phyloP scores from a whole-genome alignment of 2,113 vertebrate species.

The Pterocles orientalis region DNA sequence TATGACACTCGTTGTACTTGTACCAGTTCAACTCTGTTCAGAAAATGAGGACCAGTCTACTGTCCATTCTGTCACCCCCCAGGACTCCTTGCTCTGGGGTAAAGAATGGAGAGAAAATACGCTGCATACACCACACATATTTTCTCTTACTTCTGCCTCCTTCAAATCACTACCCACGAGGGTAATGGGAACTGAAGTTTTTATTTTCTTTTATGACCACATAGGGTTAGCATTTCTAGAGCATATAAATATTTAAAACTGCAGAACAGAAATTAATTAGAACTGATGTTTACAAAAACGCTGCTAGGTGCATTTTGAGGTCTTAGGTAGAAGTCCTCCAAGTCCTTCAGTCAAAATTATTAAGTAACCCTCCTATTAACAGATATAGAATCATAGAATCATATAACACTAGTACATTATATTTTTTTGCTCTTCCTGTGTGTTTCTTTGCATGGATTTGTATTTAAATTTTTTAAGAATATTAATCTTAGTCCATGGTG shows the following conservation, averaged over 20 bases:
- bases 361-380: not conserved
- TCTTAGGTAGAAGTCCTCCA: not conserved
- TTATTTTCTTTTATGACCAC: not conserved
- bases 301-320: not conserved
- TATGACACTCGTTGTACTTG: not conserved
- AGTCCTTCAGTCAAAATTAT: not conserved
- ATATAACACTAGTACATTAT: not conserved
- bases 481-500: not conserved
- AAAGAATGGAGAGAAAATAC: not conserved
- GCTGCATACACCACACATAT: accelerated
- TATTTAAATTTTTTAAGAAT: not conserved
- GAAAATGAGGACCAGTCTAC: not conserved
- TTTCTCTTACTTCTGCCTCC: not conserved
- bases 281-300: not conserved
- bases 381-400: not conserved
- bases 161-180: not conserved
- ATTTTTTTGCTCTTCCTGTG: not conserved
- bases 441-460: not conserved
- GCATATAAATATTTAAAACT: not conserved
- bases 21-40: not conserved
- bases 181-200: not conserved
- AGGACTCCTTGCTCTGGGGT: not conserved
- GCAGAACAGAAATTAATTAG: not conserved
- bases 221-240: not conserved
- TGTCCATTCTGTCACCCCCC: not conserved